Evolutionary conservation across 1,140 invertebrate species (phyloP).

Genomic region (Cyphomyrmex costatus): DNA sequence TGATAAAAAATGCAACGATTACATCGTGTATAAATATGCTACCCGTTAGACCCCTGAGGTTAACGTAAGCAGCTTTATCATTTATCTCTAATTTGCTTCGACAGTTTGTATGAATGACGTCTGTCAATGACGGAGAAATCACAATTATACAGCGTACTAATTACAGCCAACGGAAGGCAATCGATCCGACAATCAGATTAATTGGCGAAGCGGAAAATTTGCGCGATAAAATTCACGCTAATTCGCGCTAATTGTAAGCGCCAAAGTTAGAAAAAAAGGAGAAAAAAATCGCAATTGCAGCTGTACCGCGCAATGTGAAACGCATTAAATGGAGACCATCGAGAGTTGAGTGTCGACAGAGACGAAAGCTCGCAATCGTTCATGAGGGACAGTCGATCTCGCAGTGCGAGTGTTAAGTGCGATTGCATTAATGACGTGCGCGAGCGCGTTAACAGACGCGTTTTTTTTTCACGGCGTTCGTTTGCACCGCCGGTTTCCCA

Average conservation of each 20-base stretch:
- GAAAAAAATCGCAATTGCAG: neutral
- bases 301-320: neutral
- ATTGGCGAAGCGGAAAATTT: constrained; percentile 36
- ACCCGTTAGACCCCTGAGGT: constrained; percentile 24
- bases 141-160: constrained; percentile 40
- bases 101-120: constrained; percentile 15
- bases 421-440: constrained; percentile 35
- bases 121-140: constrained; percentile 42
- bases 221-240: constrained; percentile 20
- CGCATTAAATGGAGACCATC: neutral
- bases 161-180: constrained; percentile 33
- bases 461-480: neutral
- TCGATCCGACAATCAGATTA: constrained; percentile 41
- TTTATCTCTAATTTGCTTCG: constrained; percentile 50
- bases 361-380: constrained; percentile 19
- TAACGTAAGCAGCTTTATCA: constrained; percentile 41
- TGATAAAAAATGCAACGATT: constrained; percentile 16
- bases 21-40: constrained; percentile 9
- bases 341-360: constrained; percentile 26
- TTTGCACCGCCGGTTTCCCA: neutral
- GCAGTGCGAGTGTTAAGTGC: constrained; percentile 11
- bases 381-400: constrained; percentile 27
- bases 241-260: neutral
- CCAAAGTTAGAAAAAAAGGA: neutral
- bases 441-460: constrained; percentile 15